Evolutionary conservation across 2,888 invertebrate genomes (phyloP).

Genomic region (Dryococelus australis): DNA sequence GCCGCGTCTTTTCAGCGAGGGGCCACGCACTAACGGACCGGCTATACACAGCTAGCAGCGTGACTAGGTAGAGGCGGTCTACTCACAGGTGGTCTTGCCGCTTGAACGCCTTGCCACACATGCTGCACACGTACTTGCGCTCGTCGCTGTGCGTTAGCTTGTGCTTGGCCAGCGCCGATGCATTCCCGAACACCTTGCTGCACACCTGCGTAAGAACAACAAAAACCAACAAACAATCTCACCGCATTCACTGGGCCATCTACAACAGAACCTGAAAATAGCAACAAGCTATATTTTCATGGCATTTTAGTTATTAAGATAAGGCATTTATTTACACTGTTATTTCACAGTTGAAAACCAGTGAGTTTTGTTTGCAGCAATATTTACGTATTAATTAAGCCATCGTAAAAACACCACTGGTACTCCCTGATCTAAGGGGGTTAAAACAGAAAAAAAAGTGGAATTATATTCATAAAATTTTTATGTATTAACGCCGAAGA

Average conservation of each 20-base stretch:
- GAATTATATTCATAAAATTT: no score
- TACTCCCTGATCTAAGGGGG: not conserved
- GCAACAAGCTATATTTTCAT: no score
- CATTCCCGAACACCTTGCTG: constrained; percentile 96
- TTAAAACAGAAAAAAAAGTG: not conserved
- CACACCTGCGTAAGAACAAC: constrained; percentile 72
- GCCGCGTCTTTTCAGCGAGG: not conserved
- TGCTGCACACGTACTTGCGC: constrained; percentile 92
- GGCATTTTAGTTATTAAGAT: no score
- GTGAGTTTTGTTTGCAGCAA: no score
- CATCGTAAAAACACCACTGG: not conserved
- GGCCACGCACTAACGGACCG: not conserved
- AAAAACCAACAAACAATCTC: constrained; percentile 47
- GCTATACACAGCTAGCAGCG: not conserved
- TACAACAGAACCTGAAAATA: not conserved
- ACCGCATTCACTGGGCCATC: constrained; percentile 23
- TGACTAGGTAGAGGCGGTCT: constrained; percentile 42
- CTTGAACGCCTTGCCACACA: constrained; percentile 98
- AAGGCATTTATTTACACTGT: no score
- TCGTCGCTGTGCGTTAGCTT: constrained; percentile 98
- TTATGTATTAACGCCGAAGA: no score
- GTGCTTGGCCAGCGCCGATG: constrained; percentile 95
- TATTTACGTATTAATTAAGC: not conserved
- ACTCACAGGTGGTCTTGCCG: constrained; percentile 98
- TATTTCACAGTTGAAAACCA: no score